Base-by-base conservation (phyloP, 2,113 vertebrate species). In the Ptilonorhynchus violaceus region DNA sequence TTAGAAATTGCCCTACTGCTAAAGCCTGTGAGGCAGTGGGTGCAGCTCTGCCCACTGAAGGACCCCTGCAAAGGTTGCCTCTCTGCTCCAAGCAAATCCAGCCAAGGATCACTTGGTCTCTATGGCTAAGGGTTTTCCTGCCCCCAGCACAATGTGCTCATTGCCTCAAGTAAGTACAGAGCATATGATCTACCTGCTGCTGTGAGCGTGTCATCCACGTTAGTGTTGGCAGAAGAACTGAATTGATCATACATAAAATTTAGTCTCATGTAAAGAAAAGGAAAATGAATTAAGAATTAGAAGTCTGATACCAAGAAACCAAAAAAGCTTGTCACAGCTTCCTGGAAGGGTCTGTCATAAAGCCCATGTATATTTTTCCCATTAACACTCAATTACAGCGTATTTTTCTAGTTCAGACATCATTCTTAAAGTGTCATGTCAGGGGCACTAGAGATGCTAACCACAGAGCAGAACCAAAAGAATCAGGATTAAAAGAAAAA, bases 361-460 rank as follows among this genome's bases (percentile, higher is more conserved):
- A 88, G 47, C 10, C 37, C 25, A 19, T 79, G 55, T 69, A 50
- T 89, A 69, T 78, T 73, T 79, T 90, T 77, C 52, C 62, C 73
- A 58, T 85, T 92, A 94, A 55, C 35, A 77, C 24, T 74, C 41
- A 89, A 59, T 95, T 88, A 70, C 19, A 75, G 23, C 0, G 1
- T 75, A 88, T 46, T 90, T 92, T 85, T 72, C 30, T 63, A 50
- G 27, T 85, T 93, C 81, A 77, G 46, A 74, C 46, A 52, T 63
- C 50, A 59, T 53, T 92, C 70, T 85, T 66, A 27, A 88, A 80
- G 12, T 56, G 35, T 59, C 39, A n/a, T 58, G 31, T 62, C 67
- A 85, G 88, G 67, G 58, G 37, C 33, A 41, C 19, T 60, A 35
- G 60, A 56, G 41, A 91, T 28, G 4, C 8, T 70, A 89, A 47